These are phyloP conservation scores for Pandemis heparana DNA, from an alignment of 2,888 invertebrate species.

Conservation along the genomic window DNA sequence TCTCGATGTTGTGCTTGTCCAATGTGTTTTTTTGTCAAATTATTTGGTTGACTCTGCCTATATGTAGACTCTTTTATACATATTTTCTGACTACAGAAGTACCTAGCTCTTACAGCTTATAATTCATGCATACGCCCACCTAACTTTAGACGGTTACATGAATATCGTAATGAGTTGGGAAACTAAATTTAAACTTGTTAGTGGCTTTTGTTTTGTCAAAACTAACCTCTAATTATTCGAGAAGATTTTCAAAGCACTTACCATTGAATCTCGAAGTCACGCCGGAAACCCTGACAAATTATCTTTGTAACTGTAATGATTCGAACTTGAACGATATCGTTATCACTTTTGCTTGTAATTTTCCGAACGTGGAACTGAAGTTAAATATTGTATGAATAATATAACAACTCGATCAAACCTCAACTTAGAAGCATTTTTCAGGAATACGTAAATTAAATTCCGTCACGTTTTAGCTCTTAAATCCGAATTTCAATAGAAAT, in stretches of 20 bases:
- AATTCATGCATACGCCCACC: slow-evolving; percentile 18
- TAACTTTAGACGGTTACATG: slow-evolving; percentile 24
- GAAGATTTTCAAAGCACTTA: slow-evolving; percentile 1
- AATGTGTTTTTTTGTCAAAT: not conserved
- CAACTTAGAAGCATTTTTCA: not conserved
- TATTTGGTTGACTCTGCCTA: not conserved
- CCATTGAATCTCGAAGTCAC: slow-evolving; percentile 16
- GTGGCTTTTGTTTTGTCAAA: slow-evolving; percentile 3
- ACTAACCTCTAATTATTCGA: slow-evolving; percentile 5
- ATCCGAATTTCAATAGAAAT: not conserved
- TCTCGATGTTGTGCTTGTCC: too few relatives aligned
- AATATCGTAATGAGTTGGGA: slow-evolving; percentile 32
- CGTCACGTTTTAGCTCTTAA: not conserved
- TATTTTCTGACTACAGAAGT: not conserved
- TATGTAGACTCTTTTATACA: not conserved
- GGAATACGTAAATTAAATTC: not conserved
- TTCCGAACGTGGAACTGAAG: not conserved
- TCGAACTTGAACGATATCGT: slow-evolving; percentile 15
- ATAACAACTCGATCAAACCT: not conserved
- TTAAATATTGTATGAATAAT: not conserved
- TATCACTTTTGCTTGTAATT: slow-evolving; percentile 14
- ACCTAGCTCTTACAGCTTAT: slow-evolving; percentile 19
- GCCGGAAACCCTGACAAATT: not conserved
- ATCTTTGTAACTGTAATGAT: slow-evolving; percentile 1
- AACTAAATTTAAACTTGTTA: slow-evolving; percentile 30